Evolutionary conservation across 2,113 vertebrate species (phyloP).

Genomic region (Cardinalis cardinalis): DNA sequence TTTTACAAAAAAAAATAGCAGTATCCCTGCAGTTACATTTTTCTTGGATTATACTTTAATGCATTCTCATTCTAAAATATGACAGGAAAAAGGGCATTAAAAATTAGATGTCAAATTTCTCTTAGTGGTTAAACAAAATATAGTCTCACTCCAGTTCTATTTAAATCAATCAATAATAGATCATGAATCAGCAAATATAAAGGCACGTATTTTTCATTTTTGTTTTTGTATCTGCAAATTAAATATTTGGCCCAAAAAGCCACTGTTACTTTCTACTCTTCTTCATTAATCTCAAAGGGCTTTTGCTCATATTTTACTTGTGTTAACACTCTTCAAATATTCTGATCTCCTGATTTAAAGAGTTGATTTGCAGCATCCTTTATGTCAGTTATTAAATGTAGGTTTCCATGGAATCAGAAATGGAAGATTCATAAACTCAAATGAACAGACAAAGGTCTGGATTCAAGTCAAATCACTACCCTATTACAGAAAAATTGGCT

Average conservation of each 20-base stretch:
- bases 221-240: background rate
- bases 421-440: background rate
- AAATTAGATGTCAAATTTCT: background rate
- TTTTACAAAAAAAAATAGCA: background rate
- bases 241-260: background rate
- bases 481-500: background rate
- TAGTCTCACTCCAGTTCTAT: background rate
- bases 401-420: background rate
- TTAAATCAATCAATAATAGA: background rate
- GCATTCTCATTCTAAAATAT: background rate
- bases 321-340: background rate
- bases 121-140: background rate
- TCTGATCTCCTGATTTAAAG: background rate
- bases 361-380: background rate
- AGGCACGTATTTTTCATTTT: rapidly evolving
- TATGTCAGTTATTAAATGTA: background rate
- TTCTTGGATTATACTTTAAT: background rate
- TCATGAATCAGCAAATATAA: background rate
- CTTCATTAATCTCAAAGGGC: background rate
- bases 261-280: background rate
- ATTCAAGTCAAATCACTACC: background rate
- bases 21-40: background rate
- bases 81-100: background rate
- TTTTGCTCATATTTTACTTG: background rate
- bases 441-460: background rate